Percentiles rank a stretch among this genome's conserved stretches.
phyloP scores from a whole-genome alignment of 1,140 invertebrate species.

The Atta colombica region DNA sequence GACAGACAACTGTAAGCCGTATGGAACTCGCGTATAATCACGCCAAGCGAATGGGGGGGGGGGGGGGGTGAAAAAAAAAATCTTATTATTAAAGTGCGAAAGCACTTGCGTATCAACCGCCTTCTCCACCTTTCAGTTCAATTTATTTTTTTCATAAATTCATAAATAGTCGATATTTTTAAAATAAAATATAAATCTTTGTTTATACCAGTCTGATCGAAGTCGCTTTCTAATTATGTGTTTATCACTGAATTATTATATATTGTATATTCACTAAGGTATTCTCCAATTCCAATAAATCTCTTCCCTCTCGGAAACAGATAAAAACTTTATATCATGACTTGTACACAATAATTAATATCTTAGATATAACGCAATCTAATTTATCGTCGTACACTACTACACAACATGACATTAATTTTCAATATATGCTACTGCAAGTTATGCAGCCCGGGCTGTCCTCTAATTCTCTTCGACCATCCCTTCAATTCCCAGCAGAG shows the following conservation, averaged over 20 bases:
- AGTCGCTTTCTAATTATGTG: not conserved
- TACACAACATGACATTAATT: slow-evolving; percentile 27
- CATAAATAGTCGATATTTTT: not conserved
- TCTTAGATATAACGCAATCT: slow-evolving; percentile 5
- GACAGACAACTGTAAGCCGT: slow-evolving; percentile 45
- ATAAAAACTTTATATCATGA: not conserved
- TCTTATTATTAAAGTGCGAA: slow-evolving; percentile 22
- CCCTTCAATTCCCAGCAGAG: slow-evolving; percentile 46
- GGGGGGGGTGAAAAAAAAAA: no score
- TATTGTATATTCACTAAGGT: not conserved
- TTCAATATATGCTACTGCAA: slow-evolving; percentile 41
- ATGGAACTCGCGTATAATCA: slow-evolving; percentile 34
- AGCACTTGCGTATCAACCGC: not conserved
- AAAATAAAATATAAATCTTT: not conserved
- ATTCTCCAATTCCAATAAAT: slow-evolving; percentile 5
- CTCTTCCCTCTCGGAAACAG: not conserved
- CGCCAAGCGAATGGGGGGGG: slow-evolving; percentile 9
- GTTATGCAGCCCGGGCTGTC: not conserved
- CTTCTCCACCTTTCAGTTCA: not conserved
- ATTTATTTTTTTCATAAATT: slow-evolving; percentile 6
- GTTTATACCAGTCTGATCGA: not conserved
- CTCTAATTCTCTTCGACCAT: slow-evolving; percentile 53
- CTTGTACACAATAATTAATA: not conserved
- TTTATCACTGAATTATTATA: not conserved
- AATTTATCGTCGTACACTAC: slow-evolving; percentile 21